Evolutionary conservation across 2,888 invertebrate genomes (phyloP), one percentile per base, ranked within the genome.

Genomic region (Drosophila koepferae): DNA sequence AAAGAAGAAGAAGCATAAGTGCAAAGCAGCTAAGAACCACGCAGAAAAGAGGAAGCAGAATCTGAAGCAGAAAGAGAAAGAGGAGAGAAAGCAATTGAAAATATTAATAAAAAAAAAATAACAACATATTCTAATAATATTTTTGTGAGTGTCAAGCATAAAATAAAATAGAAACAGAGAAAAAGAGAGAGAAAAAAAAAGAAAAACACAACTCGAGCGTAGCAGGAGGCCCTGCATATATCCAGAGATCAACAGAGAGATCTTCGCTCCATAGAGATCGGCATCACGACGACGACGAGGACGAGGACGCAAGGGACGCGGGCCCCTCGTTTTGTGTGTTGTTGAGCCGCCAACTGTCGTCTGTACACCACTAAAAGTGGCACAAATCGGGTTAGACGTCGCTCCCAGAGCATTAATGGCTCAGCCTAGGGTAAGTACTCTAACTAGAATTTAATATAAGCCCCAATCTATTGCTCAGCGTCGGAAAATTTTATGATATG

Each of bases 371-470:
- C 90, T 83, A 90, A 93, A 93, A 93, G 93, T 93, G 93, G 93
- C 93, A 93, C 93, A 93, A 92, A 91, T 93, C 92, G 93, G 93
- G 92, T 91, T 93, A 92, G 93, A 93, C 90, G 87, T 92, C 92
- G 93, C 93, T 93, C 93, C 93, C 91, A 92, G 93, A 93, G 93
- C 93, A 93, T 93, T 93, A 90, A 93, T 93, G 93, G 93, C 93
- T 93, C 93, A 93, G 92, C 93, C 93, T 90, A 93, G 93, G 93
- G 93, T 93, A 90, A 93, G 93, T 93, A 77, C 36, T 6, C 36
- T 12, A n/a, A 9, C 43, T 12, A 23, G 46, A 62, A 62, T 16
- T 44, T 9, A 3, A 12, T 14, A 49, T 23, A 59, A 34, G 6
- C 7, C 20, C 10, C 9, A 61, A 54, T 28, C 8, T 23, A 16